A percentile compares a stretch with the other conserved stretches of the same genome.
phyloP scores from a whole-genome alignment of 2,888 invertebrate species.

The Ashinkailepas kermadecensis region DNA sequence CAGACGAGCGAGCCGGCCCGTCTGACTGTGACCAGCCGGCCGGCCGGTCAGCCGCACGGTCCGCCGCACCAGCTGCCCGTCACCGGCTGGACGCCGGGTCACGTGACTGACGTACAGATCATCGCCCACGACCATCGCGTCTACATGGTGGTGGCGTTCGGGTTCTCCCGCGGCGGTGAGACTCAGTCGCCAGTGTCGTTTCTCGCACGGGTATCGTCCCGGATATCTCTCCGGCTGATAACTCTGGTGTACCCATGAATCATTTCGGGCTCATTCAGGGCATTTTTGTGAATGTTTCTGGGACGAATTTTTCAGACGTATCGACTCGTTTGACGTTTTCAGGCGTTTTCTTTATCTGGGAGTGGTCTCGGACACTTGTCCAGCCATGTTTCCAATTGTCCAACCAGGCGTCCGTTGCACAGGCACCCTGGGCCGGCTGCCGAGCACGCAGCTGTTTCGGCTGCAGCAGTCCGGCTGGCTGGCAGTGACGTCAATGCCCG shows the following conservation, averaged over 20 bases:
- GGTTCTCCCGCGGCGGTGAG: not conserved
- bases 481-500: not conserved
- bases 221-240: no score
- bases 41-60: not conserved
- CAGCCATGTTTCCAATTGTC: no score
- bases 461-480: not conserved
- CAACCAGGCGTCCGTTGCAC: not conserved
- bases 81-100: not conserved
- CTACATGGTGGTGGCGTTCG: constrained; percentile 1
- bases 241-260: no score
- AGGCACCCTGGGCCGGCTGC: not conserved
- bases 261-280: not conserved
- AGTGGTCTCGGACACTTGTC: no score
- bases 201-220: no score
- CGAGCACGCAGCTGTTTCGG: not conserved
- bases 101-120: not conserved
- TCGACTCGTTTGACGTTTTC: no score
- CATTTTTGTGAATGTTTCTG: not conserved
- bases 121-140: not conserved
- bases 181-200: no score
- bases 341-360: no score
- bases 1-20: not conserved
- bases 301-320: no score
- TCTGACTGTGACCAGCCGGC: not conserved
- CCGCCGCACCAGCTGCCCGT: not conserved